Evolutionary conservation across 2,888 invertebrate species (phyloP).

Genomic region (Machimus rusticus): DNA sequence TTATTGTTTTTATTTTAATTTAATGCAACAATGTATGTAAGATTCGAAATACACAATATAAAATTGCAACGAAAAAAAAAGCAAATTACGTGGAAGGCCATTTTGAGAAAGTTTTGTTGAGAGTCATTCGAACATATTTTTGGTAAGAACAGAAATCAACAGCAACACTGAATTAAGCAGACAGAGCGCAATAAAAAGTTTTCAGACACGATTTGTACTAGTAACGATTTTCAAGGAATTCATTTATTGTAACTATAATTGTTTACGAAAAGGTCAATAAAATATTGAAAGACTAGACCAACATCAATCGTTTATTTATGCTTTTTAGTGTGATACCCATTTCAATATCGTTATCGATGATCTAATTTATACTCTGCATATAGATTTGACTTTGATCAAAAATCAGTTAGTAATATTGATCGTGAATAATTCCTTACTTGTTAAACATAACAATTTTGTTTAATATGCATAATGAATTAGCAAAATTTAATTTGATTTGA

Average conservation of each 20-base stretch:
- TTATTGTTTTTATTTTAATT: slow-evolving; percentile 39
- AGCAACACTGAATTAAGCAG: background rate
- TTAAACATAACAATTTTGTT: no score
- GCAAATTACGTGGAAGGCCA: slow-evolving; percentile 15
- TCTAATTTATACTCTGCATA: no score
- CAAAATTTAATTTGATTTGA: no score
- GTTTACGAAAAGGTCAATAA: background rate
- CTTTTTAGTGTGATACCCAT: background rate
- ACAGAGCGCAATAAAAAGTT: background rate
- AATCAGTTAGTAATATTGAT: no score
- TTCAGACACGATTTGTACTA: background rate
- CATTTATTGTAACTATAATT: background rate
- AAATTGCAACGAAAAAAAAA: background rate
- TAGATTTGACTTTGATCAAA: no score
- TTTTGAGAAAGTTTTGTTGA: slow-evolving; percentile 14
- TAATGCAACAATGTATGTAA: slow-evolving; percentile 17
- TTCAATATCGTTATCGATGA: background rate
- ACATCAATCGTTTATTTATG: background rate
- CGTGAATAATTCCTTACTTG: no score
- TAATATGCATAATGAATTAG: no score
- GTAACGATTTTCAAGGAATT: background rate
- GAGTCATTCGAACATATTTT: background rate
- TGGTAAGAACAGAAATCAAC: background rate
- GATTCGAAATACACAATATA: background rate
- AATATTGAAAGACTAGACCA: background rate